phyloP scores from a whole-genome alignment of 1,140 invertebrate genomes.

The Coenobita brevimanus region DNA sequence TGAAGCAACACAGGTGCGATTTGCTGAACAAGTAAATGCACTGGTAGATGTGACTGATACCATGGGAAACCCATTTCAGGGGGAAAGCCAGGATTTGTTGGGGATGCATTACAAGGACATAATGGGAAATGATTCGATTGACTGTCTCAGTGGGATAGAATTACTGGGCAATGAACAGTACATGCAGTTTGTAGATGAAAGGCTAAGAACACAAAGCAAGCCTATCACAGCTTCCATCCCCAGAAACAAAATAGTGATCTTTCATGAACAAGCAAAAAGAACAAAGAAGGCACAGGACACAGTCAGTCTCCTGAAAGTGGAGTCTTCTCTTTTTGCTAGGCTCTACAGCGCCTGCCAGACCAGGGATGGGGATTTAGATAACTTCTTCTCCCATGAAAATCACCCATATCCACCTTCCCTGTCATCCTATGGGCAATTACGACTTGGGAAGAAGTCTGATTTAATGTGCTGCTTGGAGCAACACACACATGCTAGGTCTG shows the following conservation, averaged over 20 bases:
- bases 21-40: neutral
- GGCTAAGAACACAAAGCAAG: too few species aligned
- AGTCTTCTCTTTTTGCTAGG: neutral
- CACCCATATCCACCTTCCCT: neutral
- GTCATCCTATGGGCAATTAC: neutral
- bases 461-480: neutral
- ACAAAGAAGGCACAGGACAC: too few species aligned
- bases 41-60: neutral
- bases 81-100: neutral
- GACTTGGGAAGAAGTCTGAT: slow-evolving; percentile 1
- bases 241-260: neutral
- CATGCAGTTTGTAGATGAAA: too few species aligned
- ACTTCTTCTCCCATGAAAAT: neutral
- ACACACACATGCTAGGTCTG: too few species aligned
- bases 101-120: neutral
- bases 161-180: neutral
- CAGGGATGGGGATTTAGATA: neutral
- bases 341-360: neutral
- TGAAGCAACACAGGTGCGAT: neutral
- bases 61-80: neutral
- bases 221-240: neutral
- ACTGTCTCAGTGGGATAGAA: neutral
- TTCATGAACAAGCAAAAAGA: neutral
- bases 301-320: too few species aligned
- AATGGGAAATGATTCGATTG: too few species aligned